These are phyloP conservation scores for Cistogaster globosa DNA, from an alignment of 2,888 invertebrate species.

Conservation along the genomic window DNA sequence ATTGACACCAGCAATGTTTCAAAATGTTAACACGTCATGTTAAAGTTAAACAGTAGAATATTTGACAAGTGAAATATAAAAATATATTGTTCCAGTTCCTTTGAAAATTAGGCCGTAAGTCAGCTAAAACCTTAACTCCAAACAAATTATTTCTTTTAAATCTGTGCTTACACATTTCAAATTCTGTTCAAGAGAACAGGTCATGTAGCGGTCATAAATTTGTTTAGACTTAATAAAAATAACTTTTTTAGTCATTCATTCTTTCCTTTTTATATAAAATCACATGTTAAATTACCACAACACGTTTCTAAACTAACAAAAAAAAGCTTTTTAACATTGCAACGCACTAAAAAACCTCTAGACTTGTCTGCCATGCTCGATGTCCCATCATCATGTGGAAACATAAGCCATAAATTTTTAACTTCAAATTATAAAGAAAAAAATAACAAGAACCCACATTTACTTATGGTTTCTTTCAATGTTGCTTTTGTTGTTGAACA, in stretches of 20 bases:
- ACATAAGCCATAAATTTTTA: slow-evolving; percentile 77
- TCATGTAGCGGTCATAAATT: slow-evolving; percentile 81
- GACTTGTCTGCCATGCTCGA: slow-evolving; percentile 67
- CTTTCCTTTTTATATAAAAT: slow-evolving; percentile 12
- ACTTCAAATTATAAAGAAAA: slow-evolving; percentile 38
- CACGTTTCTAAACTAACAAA: slow-evolving; percentile 48
- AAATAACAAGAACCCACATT: slow-evolving; percentile 8
- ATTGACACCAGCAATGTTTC: no score
- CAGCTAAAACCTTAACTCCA: background rate
- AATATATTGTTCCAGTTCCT: no score
- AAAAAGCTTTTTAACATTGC: slow-evolving; percentile 73
- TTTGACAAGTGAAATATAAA: no score
- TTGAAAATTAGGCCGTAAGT: no score
- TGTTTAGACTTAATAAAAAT: slow-evolving; percentile 68
- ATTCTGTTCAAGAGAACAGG: slow-evolving; percentile 73
- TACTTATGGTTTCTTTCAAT: slow-evolving; percentile 42
- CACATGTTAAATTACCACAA: slow-evolving; percentile 35
- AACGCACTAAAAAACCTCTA: slow-evolving; percentile 45
- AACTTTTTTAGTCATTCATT: slow-evolving; percentile 33
- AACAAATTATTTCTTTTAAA: slow-evolving; percentile 66
- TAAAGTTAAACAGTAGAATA: no score
- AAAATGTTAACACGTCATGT: no score
- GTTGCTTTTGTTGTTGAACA: slow-evolving; percentile 73
- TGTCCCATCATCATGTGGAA: slow-evolving; percentile 57
- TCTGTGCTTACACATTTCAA: slow-evolving; percentile 18